Conservation (phyloP, 2,113 vertebrate genomes). For the Noctilio leporinus region DNA sequence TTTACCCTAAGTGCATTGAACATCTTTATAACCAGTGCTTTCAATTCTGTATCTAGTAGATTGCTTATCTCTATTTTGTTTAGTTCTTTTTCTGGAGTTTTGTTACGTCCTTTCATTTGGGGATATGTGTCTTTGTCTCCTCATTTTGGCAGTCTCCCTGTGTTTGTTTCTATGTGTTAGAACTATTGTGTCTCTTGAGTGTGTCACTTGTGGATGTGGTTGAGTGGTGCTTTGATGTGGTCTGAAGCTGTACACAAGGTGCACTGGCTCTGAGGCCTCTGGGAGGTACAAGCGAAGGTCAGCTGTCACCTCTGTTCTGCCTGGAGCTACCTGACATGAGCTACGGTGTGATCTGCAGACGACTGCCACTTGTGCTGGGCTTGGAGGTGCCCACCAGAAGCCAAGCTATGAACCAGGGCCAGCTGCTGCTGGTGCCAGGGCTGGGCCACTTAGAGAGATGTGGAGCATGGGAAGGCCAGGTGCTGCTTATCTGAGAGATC, state of each 20-base stretch:
- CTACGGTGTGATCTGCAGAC: not conserved
- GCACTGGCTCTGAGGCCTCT: not conserved
- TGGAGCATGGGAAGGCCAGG: not conserved
- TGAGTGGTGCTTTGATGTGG: not conserved
- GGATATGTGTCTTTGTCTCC: too few species aligned
- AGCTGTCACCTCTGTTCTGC: not conserved
- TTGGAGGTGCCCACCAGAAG: not conserved
- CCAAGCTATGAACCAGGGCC: not conserved
- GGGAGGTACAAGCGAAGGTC: not conserved
- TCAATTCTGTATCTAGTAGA: not conserved
- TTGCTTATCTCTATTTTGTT: not conserved
- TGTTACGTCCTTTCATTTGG: not conserved
- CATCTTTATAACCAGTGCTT: not conserved
- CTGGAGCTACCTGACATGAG: not conserved
- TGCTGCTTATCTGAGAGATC: not conserved
- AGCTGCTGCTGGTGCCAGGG: not conserved
- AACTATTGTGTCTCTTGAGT: not conserved
- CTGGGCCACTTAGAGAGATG: not conserved
- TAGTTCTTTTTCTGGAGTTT: not conserved
- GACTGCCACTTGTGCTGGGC: not conserved
- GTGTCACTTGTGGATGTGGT: not conserved
- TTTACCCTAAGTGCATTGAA: not conserved
- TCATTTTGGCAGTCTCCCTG: too few species aligned
- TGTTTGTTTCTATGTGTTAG: not conserved
- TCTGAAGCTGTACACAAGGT: not conserved